phyloP scores from a whole-genome alignment of 2,888 invertebrate species.

The Kryphioiulus occultus region DNA sequence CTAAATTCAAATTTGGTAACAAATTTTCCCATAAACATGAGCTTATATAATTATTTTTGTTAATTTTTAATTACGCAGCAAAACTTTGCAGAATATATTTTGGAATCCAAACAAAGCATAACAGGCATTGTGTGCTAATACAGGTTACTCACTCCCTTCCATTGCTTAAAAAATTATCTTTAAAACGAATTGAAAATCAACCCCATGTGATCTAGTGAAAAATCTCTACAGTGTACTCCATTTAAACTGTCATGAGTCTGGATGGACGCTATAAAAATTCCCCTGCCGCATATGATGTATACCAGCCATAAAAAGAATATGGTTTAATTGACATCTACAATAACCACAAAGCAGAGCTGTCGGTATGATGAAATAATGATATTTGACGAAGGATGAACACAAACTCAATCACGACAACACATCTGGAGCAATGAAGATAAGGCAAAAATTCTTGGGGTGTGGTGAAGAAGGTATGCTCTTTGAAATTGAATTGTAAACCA shows the following conservation, averaged over 20 bases:
- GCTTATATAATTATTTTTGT: too few species aligned
- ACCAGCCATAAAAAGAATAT: background rate
- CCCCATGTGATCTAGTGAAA: background rate
- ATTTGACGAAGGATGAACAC: background rate
- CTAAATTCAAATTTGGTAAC: too few species aligned
- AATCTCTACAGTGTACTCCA: background rate
- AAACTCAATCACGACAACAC: background rate
- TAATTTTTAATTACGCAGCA: too few species aligned
- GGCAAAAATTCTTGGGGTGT: background rate
- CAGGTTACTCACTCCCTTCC: background rate
- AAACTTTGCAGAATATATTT: too few species aligned
- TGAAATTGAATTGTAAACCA: background rate
- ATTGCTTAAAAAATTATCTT: background rate
- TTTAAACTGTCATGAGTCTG: background rate
- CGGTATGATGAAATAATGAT: background rate
- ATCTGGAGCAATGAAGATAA: background rate
- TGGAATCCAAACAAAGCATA: too few species aligned
- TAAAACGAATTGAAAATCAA: background rate
- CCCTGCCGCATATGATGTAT: background rate
- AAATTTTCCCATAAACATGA: too few species aligned
- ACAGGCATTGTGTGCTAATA: background rate
- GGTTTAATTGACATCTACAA: slow-evolving; percentile 5
- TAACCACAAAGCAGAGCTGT: background rate
- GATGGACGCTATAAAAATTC: background rate
- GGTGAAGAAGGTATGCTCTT: background rate